A percentile compares a stretch with the other conserved stretches of the same genome.
phyloP scores from a whole-genome alignment of 2,888 invertebrate genomes.

The Quadriops clusia region DNA sequence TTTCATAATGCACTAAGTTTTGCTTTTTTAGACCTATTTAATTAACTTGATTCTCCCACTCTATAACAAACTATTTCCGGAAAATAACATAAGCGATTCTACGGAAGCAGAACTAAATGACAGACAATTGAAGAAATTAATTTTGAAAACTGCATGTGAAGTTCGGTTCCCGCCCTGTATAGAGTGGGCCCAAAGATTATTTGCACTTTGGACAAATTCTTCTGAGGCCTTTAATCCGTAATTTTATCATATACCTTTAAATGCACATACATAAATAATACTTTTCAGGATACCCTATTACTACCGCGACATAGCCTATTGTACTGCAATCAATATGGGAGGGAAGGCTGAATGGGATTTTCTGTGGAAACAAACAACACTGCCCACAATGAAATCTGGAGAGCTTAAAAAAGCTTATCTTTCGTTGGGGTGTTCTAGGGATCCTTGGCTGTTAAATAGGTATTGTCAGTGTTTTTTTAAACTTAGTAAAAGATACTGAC shows the following conservation, averaged over 20 bases:
- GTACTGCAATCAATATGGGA: conserved; percentile 50
- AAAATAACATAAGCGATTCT: conserved; percentile 38
- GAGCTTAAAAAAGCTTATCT: conserved; percentile 32
- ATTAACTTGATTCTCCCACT: conserved; percentile 34
- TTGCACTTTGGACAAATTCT: conserved; percentile 31
- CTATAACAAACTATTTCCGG: conserved; percentile 42
- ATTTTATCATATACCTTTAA: too few relatives aligned
- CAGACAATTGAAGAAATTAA: conserved; percentile 44
- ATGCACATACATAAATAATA: too few relatives aligned
- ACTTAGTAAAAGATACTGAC: conserved; percentile 3
- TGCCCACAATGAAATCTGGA: conserved; percentile 3
- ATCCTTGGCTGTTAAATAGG: conserved; percentile 41
- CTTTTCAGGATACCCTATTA: conserved; percentile 49
- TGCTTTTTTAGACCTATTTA: conserved; percentile 38
- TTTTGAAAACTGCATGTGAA: conserved; percentile 48
- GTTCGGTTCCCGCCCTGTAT: conserved; percentile 44
- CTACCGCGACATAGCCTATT: conserved; percentile 50
- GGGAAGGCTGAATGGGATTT: conserved; percentile 58
- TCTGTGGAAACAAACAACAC: conserved; percentile 45
- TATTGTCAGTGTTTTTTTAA: conserved; percentile 21
- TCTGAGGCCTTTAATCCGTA: too few relatives aligned
- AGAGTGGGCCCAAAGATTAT: conserved; percentile 40
- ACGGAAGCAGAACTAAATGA: too few relatives aligned
- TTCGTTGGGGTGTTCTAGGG: conserved; percentile 41
- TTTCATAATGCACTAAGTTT: conserved; percentile 6